A percentile compares a stretch with the other conserved stretches of the same genome.
Evolutionary conservation across 2,888 invertebrate genomes (phyloP).

Genomic region (Hesperia comma): DNA sequence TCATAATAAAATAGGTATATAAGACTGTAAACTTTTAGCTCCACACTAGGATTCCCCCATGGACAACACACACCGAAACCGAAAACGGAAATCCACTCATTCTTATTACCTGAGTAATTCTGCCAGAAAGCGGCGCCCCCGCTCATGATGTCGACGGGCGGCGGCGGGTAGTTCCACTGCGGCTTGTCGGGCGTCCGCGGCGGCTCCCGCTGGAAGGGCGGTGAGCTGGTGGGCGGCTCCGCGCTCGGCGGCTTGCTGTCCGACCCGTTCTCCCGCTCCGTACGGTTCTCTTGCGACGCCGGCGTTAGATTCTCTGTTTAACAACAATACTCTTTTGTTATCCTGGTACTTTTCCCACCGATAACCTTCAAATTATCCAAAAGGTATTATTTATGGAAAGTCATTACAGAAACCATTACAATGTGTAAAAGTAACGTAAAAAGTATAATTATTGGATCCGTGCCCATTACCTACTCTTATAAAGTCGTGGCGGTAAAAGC

Average conservation of each 20-base stretch:
- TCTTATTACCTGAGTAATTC: conserved; percentile 91
- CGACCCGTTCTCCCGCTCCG: conserved; percentile 75
- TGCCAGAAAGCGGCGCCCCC: conserved; percentile 95
- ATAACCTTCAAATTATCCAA: neutral
- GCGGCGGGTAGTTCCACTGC: conserved; percentile 83
- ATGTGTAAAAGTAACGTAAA: conserved; percentile 27
- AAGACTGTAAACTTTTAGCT: too few relatives aligned
- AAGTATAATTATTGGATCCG: conserved; percentile 37
- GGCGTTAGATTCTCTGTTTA: conserved; percentile 70
- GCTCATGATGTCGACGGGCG: conserved; percentile 90
- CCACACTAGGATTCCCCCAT: too few relatives aligned
- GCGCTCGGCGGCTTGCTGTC: conserved; percentile 78
- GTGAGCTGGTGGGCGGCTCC: conserved; percentile 73
- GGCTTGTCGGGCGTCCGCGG: conserved; percentile 78
- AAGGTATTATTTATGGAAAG: conserved; percentile 23
- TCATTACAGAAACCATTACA: conserved; percentile 29
- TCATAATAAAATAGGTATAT: too few relatives aligned
- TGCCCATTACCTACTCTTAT: conserved; percentile 33
- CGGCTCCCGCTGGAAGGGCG: conserved; percentile 76
- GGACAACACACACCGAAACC: too few relatives aligned
- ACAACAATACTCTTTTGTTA: conserved; percentile 15
- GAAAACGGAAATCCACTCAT: too few relatives aligned
- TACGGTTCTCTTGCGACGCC: conserved; percentile 67
- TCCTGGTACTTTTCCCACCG: neutral
- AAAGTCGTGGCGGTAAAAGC: conserved; percentile 28